Conservation (phyloP, 2,113 vertebrate genomes). For the Stomatorhinus ivindoensis region DNA sequence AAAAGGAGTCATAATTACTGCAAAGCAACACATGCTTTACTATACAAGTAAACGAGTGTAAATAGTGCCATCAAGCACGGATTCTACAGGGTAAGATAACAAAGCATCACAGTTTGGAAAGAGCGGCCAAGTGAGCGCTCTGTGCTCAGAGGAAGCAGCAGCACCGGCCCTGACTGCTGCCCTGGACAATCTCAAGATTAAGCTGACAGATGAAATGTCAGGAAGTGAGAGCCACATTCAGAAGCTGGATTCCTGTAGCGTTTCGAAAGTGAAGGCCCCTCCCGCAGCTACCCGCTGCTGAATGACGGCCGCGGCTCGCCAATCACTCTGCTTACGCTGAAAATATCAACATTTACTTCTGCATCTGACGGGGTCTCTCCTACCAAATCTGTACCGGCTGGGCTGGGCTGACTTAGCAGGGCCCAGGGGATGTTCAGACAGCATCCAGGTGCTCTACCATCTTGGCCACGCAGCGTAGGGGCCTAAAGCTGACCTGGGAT, state of each 20-base stretch:
- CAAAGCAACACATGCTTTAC: neutral
- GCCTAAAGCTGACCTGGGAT: conserved; percentile 31
- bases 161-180: neutral
- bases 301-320: neutral
- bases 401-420: conserved; percentile 52
- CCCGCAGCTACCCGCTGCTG: neutral
- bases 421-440: conserved; percentile 51
- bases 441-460: conserved; percentile 52
- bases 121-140: neutral
- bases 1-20: neutral
- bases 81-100: neutral
- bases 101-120: neutral
- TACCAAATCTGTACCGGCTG: conserved; percentile 7
- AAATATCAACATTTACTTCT: conserved; percentile 14
- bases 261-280: conserved; percentile 18
- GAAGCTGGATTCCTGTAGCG: conserved; percentile 17
- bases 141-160: neutral
- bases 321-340: neutral
- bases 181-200: conserved; percentile 32
- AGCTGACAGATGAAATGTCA: conserved; percentile 27
- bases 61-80: neutral
- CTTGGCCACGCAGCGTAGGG: conserved; percentile 35
- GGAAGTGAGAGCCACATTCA: conserved; percentile 23
- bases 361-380: conserved; percentile 4
- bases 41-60: neutral